These are phyloP conservation scores for Mercenaria mercenaria DNA, from an alignment of 1,140 invertebrate species.

Conservation along the genomic window DNA sequence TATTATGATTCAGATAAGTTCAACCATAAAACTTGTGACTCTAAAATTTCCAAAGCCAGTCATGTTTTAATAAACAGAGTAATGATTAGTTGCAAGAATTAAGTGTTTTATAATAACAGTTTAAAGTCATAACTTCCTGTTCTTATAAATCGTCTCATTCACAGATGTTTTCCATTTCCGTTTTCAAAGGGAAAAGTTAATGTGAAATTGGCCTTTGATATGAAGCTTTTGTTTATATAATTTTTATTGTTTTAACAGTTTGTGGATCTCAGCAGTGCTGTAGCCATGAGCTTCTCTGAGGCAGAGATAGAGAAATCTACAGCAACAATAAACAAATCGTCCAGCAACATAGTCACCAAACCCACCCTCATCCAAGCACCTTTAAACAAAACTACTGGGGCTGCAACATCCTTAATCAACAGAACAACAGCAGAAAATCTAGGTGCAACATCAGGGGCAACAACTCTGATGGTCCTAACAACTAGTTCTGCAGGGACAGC, in stretches of 20 bases:
- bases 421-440: constrained; percentile 67
- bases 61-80: no score
- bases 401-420: constrained; percentile 56
- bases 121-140: no score
- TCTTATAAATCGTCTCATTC: no score
- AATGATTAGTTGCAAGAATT: no score
- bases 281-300: constrained; percentile 88
- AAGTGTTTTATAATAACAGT: no score
- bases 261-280: constrained; percentile 96
- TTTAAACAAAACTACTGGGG: constrained; percentile 55
- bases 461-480: constrained; percentile 79
- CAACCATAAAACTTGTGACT: no score
- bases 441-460: constrained; percentile 68
- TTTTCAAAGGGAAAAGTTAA: no score
- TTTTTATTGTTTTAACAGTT: constrained; percentile 93
- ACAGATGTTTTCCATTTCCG: no score
- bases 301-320: constrained; percentile 66
- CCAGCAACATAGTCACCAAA: constrained; percentile 68
- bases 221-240: no score
- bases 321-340: constrained; percentile 67
- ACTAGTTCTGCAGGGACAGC: constrained; percentile 61
- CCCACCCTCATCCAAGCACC: constrained; percentile 60
- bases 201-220: no score
- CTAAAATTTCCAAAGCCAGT: no score
- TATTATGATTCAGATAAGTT: no score